Base-by-base conservation (phyloP, 2,113 vertebrate genomes). In the Machaerirhynchus nigripectus region DNA sequence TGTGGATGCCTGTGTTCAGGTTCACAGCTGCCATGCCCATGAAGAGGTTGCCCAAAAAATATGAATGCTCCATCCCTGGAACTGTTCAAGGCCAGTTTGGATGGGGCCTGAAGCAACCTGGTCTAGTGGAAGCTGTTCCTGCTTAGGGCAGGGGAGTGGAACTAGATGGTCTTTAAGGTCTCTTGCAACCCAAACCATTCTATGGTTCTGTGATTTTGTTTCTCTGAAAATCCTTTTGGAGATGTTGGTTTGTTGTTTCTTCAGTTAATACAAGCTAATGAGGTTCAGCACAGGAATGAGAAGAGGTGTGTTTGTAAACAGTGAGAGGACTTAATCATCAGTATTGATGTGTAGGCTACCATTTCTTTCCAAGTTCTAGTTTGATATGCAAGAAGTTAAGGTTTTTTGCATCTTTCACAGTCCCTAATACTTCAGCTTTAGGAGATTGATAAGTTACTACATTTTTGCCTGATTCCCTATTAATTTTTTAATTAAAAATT, bases 101-200 rank as follows among this genome's bases (percentile, higher is more conserved):
- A 67, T 12, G 10, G 21, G 44, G 5, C 5, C 30, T 77, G 27
- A 50, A 84, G 39, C 26, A 73, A 20, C 10, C 30, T 73, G 6
- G 2, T 33, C 33, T 68, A 5, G 23, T 69, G 46, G 27, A 30
- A 61, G 27, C 3, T 81, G 24, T 20, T 26, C 46, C 24, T 73
- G 13, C 22, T 24, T 16, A 7, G 24, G 12, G 13, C 13, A n/a
- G 15, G 7, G 4, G 3, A 2, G 0, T 82, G 26, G 19, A 28
- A 61, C 8, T 31, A 31, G 22, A 5, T 57, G 16, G 2, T 37
- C 30, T 59, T 84, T 37, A 26, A 70, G 10, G 26, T 55, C 42
- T 44, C 46, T 63, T 70, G 27, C 18, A 77, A 37, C 18, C 3
- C 16, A 64, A 69, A 47, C 13, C 10, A 26, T 44, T 68, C 28